These are phyloP conservation scores for Empidonax traillii DNA, from an alignment of 2,113 vertebrate species.

Conservation along the genomic window DNA sequence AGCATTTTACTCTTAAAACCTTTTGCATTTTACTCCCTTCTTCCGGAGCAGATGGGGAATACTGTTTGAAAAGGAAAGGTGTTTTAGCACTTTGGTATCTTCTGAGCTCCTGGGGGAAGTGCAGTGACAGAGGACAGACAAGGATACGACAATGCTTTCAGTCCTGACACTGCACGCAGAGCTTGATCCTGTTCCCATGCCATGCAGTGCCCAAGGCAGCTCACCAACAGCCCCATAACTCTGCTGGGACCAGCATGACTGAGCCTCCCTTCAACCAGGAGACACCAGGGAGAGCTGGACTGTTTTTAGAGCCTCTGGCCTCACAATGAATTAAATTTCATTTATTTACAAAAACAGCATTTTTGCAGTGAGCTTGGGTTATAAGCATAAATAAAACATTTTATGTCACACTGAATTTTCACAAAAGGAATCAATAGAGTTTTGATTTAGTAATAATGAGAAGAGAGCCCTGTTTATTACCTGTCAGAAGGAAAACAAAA, in stretches of 20 bases:
- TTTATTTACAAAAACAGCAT: not conserved
- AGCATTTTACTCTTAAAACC: not conserved
- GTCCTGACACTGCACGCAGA: not conserved
- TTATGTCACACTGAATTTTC: not conserved
- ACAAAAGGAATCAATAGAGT: constrained; percentile 11
- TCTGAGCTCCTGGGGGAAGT: not conserved
- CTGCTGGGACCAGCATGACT: rapidly evolving
- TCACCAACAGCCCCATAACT: not conserved
- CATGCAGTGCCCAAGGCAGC: rapidly evolving
- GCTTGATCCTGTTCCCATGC: not conserved
- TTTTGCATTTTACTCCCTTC: not conserved
- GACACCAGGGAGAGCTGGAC: not conserved
- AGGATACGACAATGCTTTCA: not conserved
- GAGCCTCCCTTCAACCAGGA: not conserved
- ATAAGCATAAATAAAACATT: constrained; percentile 44
- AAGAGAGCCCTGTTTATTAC: not conserved
- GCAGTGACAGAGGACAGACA: not conserved
- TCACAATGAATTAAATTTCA: not conserved
- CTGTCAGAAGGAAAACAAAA: not conserved
- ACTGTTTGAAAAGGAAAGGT: not conserved
- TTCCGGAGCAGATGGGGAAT: not conserved
- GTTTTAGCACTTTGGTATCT: not conserved
- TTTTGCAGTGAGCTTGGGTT: not conserved
- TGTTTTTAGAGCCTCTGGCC: not conserved
- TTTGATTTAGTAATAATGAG: constrained; percentile 54